Percentiles rank a stretch among this genome's conserved stretches.
These are phyloP conservation scores for Atethmia centrago DNA, from an alignment of 2,888 invertebrate species.

Conservation along the genomic window DNA sequence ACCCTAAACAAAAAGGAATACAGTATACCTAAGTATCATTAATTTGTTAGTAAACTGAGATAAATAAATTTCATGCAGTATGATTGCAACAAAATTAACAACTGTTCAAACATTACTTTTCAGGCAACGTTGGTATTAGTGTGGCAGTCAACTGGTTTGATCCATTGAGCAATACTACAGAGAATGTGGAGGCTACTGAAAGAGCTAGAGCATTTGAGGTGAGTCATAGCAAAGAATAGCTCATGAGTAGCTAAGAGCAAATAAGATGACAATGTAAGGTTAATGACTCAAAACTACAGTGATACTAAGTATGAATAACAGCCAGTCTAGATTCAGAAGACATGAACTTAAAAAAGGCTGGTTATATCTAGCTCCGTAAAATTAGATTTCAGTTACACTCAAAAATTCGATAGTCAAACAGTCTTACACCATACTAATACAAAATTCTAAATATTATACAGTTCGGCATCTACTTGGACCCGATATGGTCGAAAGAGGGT, in stretches of 20 bases:
- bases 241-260: background rate
- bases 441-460: constrained; percentile 61
- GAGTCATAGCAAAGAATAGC: background rate
- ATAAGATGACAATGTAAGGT: background rate
- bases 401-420: background rate
- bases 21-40: background rate
- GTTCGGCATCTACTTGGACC: constrained; percentile 85
- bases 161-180: constrained; percentile 74
- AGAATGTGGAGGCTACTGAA: constrained; percentile 79
- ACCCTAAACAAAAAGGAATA: background rate
- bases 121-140: constrained; percentile 82
- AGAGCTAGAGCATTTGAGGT: constrained; percentile 80
- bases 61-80: background rate
- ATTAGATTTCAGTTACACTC: background rate
- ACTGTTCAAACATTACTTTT: constrained; percentile 46
- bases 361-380: background rate
- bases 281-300: background rate
- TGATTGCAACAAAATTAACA: background rate
- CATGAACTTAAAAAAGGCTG: background rate
- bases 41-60: background rate
- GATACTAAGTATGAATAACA: background rate
- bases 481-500: constrained; percentile 86
- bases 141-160: constrained; percentile 81
- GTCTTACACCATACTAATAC: background rate
- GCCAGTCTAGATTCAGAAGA: background rate